Evolutionary conservation across 2,113 vertebrate species (phyloP), one percentile per base, ranked within the genome.

Genomic region (Dascyllus trimaculatus): DNA sequence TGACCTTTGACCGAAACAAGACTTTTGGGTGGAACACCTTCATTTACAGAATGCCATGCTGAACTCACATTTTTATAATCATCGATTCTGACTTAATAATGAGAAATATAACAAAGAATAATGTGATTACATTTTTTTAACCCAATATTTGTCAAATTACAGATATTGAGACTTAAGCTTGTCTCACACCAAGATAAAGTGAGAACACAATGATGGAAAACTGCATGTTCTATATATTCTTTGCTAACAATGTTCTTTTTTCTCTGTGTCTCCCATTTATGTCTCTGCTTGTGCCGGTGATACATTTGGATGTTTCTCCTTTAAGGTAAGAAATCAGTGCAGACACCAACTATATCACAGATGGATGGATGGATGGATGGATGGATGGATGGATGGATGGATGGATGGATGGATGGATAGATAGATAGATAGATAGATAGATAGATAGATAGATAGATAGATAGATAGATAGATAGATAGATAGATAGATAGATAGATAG

Each of bases 311-410:
- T 62, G 15, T 19, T 63, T 71, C 17, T 51, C 26, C 32, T 71
- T 56, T 25, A 80, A 92, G 91, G 91, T 92, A 91, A 92, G 88
- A 83, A 40, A 85, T 48, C 21, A 48, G 45, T 22, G 2, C 56
- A 75, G 5, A 54, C 38, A 61, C 53, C 15, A 10, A 58, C 45
- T 25, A 19, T 54, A 58, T 67, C 56, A 25, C 13, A 51, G 15
- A 21, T 53, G 9, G 61, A 43, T 18, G 11, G 40, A 59, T 46
- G 45, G 40, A 70, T 65, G 11, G 35, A 58, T 4, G 40, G 11
- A 66, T 6, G 59, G 66, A 80, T 46, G 19, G 51, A 63, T 40
- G 32, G 46, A 54, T 17, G 21, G 18, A 25, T 52, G 13, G 64
- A 51, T 22, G 46, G 25, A 32, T 9, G 24, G 57, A 46, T n/a